Evolutionary conservation across 2,888 invertebrate genomes (phyloP).

Genomic region (Temnothorax unifasciatus): DNA sequence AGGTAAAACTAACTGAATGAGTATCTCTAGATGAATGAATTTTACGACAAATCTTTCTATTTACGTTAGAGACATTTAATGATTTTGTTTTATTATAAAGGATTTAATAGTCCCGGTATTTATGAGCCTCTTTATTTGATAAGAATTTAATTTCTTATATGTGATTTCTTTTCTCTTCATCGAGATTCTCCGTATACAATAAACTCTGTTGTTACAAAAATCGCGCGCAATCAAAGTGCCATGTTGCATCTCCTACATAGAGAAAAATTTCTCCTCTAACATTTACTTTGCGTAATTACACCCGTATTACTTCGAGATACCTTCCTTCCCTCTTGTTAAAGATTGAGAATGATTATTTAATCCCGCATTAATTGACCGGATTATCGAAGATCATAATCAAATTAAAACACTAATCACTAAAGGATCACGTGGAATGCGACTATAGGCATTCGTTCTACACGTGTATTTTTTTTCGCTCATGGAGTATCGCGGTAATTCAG

Average conservation of each 20-base stretch:
- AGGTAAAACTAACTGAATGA: conserved; percentile 74
- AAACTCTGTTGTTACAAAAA: neutral
- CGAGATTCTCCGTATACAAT: neutral
- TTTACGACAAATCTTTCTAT: conserved; percentile 79
- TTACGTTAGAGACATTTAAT: conserved; percentile 76
- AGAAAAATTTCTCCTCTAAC: neutral
- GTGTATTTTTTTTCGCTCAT: conserved; percentile 43
- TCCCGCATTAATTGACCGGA: conserved; percentile 60
- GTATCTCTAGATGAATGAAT: conserved; percentile 81
- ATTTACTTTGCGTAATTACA: conserved; percentile 1
- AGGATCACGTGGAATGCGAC: conserved; percentile 37
- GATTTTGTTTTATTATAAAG: conserved; percentile 78
- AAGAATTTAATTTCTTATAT: conserved; percentile 72
- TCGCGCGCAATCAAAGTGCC: neutral
- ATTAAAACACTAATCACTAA: conserved; percentile 69
- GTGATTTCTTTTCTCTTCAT: conserved; percentile 76
- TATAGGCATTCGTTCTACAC: conserved; percentile 7
- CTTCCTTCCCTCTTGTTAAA: conserved; percentile 64
- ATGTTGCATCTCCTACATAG: neutral
- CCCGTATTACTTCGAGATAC: conserved; percentile 37
- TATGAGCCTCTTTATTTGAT: conserved; percentile 72
- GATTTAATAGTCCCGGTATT: conserved; percentile 79
- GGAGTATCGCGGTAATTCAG: conserved; percentile 35
- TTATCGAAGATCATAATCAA: conserved; percentile 73
- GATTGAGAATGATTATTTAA: conserved; percentile 66